Percentiles rank a stretch among this genome's conserved stretches.
Conservation (phyloP, 1,140 invertebrate genomes). For the Himalopsyche phryganea region DNA sequence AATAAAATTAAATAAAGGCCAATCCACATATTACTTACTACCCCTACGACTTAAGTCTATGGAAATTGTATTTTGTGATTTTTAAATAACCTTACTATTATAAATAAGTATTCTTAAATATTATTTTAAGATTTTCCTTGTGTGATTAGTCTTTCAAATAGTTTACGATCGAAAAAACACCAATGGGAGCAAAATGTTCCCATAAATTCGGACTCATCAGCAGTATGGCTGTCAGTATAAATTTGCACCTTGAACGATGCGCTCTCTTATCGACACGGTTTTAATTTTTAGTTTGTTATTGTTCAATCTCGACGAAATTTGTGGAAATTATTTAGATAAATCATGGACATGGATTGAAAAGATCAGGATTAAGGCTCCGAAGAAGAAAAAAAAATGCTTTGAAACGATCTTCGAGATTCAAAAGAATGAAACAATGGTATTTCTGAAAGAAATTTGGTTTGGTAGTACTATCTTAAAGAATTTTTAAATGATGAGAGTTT, state of each 20-base stretch:
- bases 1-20: too few relatives aligned
- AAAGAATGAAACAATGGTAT: too few relatives aligned
- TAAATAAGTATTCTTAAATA: neutral
- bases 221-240: constrained; percentile 87
- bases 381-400: too few relatives aligned
- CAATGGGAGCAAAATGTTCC: constrained; percentile 61
- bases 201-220: constrained; percentile 74
- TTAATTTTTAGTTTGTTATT: constrained; percentile 23
- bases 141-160: constrained; percentile 41
- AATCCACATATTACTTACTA: too few relatives aligned
- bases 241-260: constrained; percentile 76
- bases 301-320: constrained; percentile 16
- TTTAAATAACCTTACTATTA: too few relatives aligned
- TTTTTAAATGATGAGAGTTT: too few relatives aligned
- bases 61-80: too few relatives aligned
- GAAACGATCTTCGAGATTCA: too few relatives aligned
- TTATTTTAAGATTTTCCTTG: constrained; percentile 7
- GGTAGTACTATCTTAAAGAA: too few relatives aligned
- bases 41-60: too few relatives aligned
- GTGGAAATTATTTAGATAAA: constrained; percentile 7
- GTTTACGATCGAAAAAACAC: constrained; percentile 39
- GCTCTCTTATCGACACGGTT: constrained; percentile 60
- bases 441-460: too few relatives aligned
- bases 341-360: constrained; percentile 23
- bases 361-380: too few relatives aligned